Conservation (phyloP, 2,888 invertebrate species). For the Meta bourneti region DNA sequence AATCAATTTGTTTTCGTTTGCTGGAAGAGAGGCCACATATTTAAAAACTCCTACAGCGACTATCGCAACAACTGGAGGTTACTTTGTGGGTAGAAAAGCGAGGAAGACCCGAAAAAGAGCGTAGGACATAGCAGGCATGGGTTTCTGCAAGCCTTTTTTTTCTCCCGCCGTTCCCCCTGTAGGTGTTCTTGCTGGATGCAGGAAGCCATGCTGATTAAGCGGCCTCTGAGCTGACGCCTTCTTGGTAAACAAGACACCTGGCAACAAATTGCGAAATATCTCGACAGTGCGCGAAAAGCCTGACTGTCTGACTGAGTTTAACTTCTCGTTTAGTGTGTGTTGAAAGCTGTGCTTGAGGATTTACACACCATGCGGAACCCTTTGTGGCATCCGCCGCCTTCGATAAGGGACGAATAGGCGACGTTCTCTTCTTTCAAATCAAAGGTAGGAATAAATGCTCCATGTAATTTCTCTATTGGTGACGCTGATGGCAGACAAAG, state of each 20-base stretch:
- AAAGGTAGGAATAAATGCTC: too few relatives aligned
- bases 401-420: too few relatives aligned
- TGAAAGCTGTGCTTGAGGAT: too few relatives aligned
- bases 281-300: background rate
- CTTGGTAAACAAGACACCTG: slow-evolving; percentile 71
- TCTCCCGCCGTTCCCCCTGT: slow-evolving; percentile 16
- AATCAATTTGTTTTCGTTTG: slow-evolving; percentile 66
- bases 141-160: background rate
- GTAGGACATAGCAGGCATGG: slow-evolving; percentile 64
- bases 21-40: slow-evolving; percentile 56
- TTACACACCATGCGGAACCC: too few relatives aligned
- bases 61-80: slow-evolving; percentile 60
- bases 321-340: background rate
- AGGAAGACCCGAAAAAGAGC: slow-evolving; percentile 67
- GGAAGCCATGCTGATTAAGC: slow-evolving; percentile 57
- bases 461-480: too few relatives aligned
- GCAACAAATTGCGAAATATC: slow-evolving; percentile 59
- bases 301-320: slow-evolving; percentile 9
- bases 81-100: slow-evolving; percentile 58
- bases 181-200: slow-evolving; percentile 46
- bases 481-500: too few relatives aligned
- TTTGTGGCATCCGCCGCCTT: too few relatives aligned
- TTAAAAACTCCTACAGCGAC: slow-evolving; percentile 46
- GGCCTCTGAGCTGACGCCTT: slow-evolving; percentile 52
- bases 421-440: too few relatives aligned